Evolutionary conservation across 1,140 invertebrate genomes (phyloP).

Genomic region (Eupristina koningsbergeri): DNA sequence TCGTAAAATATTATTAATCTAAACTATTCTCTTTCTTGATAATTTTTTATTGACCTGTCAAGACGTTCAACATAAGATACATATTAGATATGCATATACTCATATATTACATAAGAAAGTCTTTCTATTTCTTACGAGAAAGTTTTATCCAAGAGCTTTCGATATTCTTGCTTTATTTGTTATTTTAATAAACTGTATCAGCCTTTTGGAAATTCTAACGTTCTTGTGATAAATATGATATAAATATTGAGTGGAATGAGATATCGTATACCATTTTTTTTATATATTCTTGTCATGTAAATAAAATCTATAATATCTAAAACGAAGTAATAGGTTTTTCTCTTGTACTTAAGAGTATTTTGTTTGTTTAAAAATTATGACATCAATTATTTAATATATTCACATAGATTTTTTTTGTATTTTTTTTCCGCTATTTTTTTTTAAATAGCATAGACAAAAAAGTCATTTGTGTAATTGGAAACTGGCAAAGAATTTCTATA

Average conservation of each 20-base stretch:
- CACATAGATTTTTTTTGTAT: neutral
- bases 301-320: neutral
- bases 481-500: too few species aligned
- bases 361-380: neutral
- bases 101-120: neutral
- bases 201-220: neutral
- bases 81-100: neutral
- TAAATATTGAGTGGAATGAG: neutral
- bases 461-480: too few species aligned
- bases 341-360: neutral
- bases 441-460: too few species aligned
- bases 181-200: neutral
- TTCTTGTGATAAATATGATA: neutral
- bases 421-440: too few species aligned
- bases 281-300: neutral
- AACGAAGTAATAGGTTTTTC: neutral
- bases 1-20: neutral
- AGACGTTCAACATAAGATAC: neutral
- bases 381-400: slow-evolving; percentile 1
- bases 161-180: neutral
- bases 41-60: neutral
- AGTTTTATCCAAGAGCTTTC: neutral
- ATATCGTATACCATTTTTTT: neutral
- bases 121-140: neutral
- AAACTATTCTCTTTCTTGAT: neutral